Evolutionary conservation across 2,888 invertebrate genomes (phyloP).

Genomic region (Caradrina clavipalpis): DNA sequence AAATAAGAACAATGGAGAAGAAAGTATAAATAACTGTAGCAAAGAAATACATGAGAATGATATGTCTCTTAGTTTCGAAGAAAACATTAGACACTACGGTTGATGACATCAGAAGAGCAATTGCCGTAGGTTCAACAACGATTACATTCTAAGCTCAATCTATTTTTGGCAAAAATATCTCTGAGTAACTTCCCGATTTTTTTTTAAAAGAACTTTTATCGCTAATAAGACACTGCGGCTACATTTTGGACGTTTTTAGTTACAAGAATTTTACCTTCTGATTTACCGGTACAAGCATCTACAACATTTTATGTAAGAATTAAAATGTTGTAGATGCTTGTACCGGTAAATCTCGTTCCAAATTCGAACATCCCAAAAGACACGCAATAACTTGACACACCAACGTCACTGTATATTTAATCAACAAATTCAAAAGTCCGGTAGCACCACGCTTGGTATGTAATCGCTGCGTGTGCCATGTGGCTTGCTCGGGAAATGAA

Average conservation of each 20-base stretch:
- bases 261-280: too few relatives aligned
- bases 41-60: not conserved
- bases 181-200: not conserved
- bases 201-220: too few relatives aligned
- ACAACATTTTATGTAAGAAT: too few relatives aligned
- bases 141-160: too few relatives aligned
- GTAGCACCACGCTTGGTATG: constrained; percentile 47
- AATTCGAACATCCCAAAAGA: constrained; percentile 16
- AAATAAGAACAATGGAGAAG: not conserved
- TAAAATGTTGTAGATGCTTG: too few relatives aligned
- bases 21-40: not conserved
- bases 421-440: constrained; percentile 68
- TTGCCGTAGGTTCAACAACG: too few relatives aligned
- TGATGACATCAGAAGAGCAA: too few relatives aligned
- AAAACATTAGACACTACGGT: not conserved
- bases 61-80: not conserved
- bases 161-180: too few relatives aligned
- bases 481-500: constrained; percentile 70
- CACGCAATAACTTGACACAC: not conserved
- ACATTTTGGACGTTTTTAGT: too few relatives aligned
- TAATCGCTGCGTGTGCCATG: constrained; percentile 63
- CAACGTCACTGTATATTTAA: constrained; percentile 43
- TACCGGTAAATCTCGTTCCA: not conserved
- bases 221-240: not conserved
- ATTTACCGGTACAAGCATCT: too few relatives aligned